Conservation (phyloP, 92 coral and sea anemone genomes). For the Actinostola sp. region DNA sequence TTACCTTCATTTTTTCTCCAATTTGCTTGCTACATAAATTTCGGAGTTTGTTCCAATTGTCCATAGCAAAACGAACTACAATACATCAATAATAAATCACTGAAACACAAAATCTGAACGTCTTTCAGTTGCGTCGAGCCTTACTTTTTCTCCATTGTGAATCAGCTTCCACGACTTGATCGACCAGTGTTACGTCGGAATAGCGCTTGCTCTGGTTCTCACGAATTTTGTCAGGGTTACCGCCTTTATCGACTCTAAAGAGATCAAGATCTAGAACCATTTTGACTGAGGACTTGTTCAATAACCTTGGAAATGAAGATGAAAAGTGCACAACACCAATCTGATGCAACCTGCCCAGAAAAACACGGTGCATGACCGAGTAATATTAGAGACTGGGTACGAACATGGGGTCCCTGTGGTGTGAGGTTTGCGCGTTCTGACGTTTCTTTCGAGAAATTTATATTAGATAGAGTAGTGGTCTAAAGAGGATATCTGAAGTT, state of each 20-base stretch:
- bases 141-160: slow-evolving; percentile 96
- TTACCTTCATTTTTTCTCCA: slow-evolving; percentile 99
- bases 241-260: slow-evolving; percentile 92
- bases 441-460: no score
- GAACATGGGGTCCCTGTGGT: slow-evolving; percentile 3
- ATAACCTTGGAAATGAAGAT: slow-evolving; percentile 53
- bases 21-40: slow-evolving; percentile 97
- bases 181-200: slow-evolving; percentile 91
- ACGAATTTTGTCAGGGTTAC: slow-evolving; percentile 97
- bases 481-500: no score
- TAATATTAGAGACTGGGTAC: slow-evolving; percentile 8
- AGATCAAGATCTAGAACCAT: slow-evolving; percentile 98
- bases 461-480: no score
- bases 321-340: slow-evolving; percentile 53
- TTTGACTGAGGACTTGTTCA: slow-evolving; percentile 60
- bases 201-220: slow-evolving; percentile 99
- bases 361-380: slow-evolving; percentile 41
- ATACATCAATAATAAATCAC: neutral
- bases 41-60: slow-evolving; percentile 97
- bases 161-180: slow-evolving; percentile 90
- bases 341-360: slow-evolving; percentile 88
- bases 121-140: no score
- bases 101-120: neutral
- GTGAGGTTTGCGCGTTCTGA: neutral
- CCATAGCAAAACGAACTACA: slow-evolving; percentile 85